Conservation (phyloP, 2,797 vertebrate genomes). For the Ataeniobius toweri region DNA sequence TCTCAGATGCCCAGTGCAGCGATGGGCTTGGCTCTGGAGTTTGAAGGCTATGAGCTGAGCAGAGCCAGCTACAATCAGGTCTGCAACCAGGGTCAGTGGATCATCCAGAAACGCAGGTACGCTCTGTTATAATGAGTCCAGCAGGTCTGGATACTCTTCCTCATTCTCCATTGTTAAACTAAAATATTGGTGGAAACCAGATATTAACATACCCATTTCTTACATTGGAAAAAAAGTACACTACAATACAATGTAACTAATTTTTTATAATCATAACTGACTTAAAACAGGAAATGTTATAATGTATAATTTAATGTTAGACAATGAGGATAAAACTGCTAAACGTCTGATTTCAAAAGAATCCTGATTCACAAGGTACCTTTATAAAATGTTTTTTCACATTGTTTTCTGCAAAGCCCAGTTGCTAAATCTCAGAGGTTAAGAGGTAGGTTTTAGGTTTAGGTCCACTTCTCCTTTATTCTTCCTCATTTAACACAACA, state of each 20-base stretch:
- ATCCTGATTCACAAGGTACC: not conserved
- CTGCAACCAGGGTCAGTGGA: slow-evolving; percentile 93
- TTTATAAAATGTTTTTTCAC: not conserved
- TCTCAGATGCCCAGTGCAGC: slow-evolving; percentile 83
- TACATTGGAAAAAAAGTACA: not conserved
- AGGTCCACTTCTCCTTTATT: slow-evolving; percentile 2
- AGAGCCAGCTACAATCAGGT: slow-evolving; percentile 81
- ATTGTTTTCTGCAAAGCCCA: not conserved
- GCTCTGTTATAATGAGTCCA: not conserved
- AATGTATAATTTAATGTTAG: not conserved
- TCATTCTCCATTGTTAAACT: not conserved
- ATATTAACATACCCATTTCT: not conserved
- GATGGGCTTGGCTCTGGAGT: slow-evolving; percentile 87
- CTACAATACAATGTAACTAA: not conserved
- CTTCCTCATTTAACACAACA: not conserved
- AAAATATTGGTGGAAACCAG: not conserved
- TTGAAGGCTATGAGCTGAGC: slow-evolving; percentile 88
- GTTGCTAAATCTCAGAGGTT: not conserved
- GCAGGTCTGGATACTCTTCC: not conserved
- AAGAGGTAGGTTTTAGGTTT: not conserved
- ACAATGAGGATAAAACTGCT: not conserved
- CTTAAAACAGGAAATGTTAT: not conserved
- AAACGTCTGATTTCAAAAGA: not conserved
- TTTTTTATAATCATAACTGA: not conserved
- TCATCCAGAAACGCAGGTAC: slow-evolving; percentile 89